These are phyloP conservation scores for Reinhardtius hippoglossoides DNA, from an alignment of 2,113 vertebrate genomes.

Conservation along the genomic window DNA sequence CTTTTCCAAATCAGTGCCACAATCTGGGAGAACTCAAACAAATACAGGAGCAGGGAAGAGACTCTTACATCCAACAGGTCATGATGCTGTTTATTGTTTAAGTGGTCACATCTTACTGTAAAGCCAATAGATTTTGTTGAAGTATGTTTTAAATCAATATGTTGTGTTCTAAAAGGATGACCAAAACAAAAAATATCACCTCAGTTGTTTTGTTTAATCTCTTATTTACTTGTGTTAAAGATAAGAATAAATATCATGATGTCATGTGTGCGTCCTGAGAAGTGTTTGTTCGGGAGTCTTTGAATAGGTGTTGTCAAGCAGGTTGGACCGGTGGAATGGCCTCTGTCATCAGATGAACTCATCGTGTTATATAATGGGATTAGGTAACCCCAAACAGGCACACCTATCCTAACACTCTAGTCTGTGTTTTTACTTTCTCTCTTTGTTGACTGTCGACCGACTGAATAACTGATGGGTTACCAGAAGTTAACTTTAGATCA, in stretches of 20 bases:
- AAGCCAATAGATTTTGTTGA: constrained; percentile 8
- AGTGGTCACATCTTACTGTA: constrained; percentile 14
- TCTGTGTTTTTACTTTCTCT: not conserved
- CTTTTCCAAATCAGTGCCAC: not conserved
- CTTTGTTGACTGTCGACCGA: not conserved
- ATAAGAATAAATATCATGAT: not conserved
- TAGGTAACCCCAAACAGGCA: not conserved
- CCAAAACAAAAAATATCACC: not conserved
- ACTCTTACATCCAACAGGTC: not conserved
- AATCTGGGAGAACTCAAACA: constrained; percentile 1
- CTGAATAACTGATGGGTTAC: not conserved
- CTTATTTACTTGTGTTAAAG: not conserved
- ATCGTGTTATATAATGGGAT: not conserved
- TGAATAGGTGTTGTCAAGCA: constrained; percentile 4
- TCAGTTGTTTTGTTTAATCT: not conserved
- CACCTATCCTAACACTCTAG: not conserved
- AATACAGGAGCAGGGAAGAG: not conserved
- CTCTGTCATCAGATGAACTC: not conserved
- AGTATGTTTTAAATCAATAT: constrained; percentile 18
- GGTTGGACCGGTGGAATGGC: not conserved
- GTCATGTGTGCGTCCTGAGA: not conserved
- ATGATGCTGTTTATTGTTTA: constrained; percentile 6
- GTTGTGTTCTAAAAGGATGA: not conserved
- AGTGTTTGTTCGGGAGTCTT: not conserved
- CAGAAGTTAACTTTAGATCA: not conserved